Conservation (phyloP, 2,888 invertebrate species). For the Dasysyrphus tricinctus region DNA sequence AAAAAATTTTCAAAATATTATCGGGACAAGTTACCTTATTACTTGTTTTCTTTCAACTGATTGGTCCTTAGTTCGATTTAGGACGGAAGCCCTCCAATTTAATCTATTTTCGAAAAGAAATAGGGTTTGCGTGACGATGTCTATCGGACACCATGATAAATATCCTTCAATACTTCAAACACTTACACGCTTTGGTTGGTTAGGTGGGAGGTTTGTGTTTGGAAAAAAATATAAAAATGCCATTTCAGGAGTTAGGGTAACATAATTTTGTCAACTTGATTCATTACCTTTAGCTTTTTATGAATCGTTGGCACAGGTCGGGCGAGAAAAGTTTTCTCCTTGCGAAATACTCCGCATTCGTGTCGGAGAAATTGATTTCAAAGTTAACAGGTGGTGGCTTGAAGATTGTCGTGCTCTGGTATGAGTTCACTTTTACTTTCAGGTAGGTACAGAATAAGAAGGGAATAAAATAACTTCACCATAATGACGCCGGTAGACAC, state of each 20-base stretch:
- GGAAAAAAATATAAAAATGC: neutral
- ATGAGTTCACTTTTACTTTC: slow-evolving; percentile 21
- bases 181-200: neutral
- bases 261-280: slow-evolving; percentile 66
- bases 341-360: slow-evolving; percentile 30
- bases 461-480: slow-evolving; percentile 17
- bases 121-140: slow-evolving; percentile 60
- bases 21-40: slow-evolving; percentile 60
- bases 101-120: slow-evolving; percentile 60
- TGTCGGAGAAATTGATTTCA: slow-evolving; percentile 62
- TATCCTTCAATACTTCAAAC: slow-evolving; percentile 61
- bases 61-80: slow-evolving; percentile 52
- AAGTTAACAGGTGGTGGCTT: slow-evolving; percentile 57
- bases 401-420: slow-evolving; percentile 1
- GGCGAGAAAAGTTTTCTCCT: neutral
- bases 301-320: slow-evolving; percentile 8
- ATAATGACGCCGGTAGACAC: slow-evolving; percentile 48
- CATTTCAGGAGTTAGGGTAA: slow-evolving; percentile 51
- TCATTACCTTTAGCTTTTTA: slow-evolving; percentile 35
- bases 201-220: neutral
- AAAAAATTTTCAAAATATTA: no score
- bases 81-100: slow-evolving; percentile 22
- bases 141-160: slow-evolving; percentile 56
- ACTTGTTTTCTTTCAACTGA: slow-evolving; percentile 54
- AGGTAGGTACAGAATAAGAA: slow-evolving; percentile 1